Evolutionary conservation across 37 sponge, comb jelly and placozoan genomes (phyloP), one percentile per base, ranked within the genome.

Genomic region (Cliona cf. orientalis): DNA sequence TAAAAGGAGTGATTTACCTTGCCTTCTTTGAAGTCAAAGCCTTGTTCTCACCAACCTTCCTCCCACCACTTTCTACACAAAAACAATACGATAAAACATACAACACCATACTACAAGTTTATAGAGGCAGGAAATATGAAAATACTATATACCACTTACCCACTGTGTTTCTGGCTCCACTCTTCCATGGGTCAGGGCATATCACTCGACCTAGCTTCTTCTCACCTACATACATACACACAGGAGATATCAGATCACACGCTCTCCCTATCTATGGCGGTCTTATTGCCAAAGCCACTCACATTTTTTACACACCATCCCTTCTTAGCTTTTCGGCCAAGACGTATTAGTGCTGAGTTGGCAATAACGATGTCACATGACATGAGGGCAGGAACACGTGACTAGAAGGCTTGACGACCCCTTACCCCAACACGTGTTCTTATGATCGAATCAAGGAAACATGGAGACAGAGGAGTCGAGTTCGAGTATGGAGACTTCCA

Each of bases 181-280:
- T 77, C 38, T 93, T 96, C 97, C 97, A 96, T 33, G 93, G 90
- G 49, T 97, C 97, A 29, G 97, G 97, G 60, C 89, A 86, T 3
- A 89, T 88, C n/a, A 97, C 86, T 49, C 81, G 72, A 26, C 94
- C 97, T 38, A 97, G 69, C 90, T 97, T 97, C 86, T 89, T 94
- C 56, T 97, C 96, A 83, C 96, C 96, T 95, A 40, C 17, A 38
- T 0, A 22, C 22, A 71, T 41, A 12, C n/a, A 0, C 23, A 75
- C 31, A 74, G 22, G 44, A 2, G 42, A 29, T 39, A 56, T 7
- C 26, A 49, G 36, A 66, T 32, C 22, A 7, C 55, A 49, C 55
- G 17, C 11, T 49, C 11, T 49, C 17, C 14, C 11, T 19, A 17
- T 19, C 55, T 19, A 49, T 49, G 55, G 11, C 55, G 19, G 4